Conservation (phyloP, 2,797 vertebrate genomes). For the Chelon labrosus region DNA sequence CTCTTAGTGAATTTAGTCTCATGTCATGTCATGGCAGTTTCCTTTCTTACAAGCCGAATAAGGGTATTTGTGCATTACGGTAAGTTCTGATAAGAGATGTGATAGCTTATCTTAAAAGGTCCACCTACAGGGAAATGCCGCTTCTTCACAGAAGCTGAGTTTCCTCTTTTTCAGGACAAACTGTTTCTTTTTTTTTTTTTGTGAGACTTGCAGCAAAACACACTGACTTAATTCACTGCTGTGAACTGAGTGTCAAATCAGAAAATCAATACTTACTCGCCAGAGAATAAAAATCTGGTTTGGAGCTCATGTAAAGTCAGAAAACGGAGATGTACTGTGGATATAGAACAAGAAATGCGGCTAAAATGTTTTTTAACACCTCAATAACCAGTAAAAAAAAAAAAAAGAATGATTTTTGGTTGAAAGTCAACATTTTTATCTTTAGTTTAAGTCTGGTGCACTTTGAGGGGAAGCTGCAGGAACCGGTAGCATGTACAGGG, state of each 20-base stretch:
- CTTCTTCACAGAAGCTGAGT: conserved; percentile 37
- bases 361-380: not conserved
- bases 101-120: not conserved
- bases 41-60: not conserved
- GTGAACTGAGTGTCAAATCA: conserved; percentile 11
- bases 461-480: conserved; percentile 40
- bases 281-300: not conserved
- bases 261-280: conserved; percentile 13
- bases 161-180: conserved; percentile 68
- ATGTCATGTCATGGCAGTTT: not conserved
- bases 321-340: not conserved
- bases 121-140: conserved; percentile 15
- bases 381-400: not conserved
- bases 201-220: not conserved
- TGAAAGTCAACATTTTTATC: not conserved
- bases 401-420: not conserved
- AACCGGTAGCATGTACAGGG: conserved; percentile 48
- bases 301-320: not conserved
- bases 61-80: not conserved
- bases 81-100: conserved; percentile 9
- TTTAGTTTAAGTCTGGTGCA: not conserved
- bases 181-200: conserved; percentile 14
- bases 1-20: not conserved
- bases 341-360: not conserved
- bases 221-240: not conserved